A percentile compares a stretch with the other conserved stretches of the same genome.
phyloP scores from a whole-genome alignment of 2,113 vertebrate species.

The Oncorhynchus masou region DNA sequence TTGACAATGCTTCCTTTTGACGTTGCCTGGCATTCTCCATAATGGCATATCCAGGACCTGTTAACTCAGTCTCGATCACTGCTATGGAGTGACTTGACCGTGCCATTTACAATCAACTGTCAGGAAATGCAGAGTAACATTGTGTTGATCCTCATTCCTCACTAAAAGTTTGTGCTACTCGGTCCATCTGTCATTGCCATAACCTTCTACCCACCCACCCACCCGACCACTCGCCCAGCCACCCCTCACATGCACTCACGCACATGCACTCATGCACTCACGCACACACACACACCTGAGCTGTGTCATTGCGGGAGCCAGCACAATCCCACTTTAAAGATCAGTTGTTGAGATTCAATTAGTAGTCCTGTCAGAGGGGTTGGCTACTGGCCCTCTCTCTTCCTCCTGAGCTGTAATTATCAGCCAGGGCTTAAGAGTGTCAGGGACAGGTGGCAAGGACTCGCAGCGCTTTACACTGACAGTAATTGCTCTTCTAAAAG shows the following conservation, averaged over 20 bases:
- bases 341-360: conserved; percentile 36
- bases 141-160: too few species aligned
- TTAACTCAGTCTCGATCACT: too few species aligned
- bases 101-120: too few species aligned
- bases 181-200: not conserved
- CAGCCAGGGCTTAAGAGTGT: not conserved
- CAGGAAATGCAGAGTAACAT: too few species aligned
- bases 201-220: not conserved
- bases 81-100: too few species aligned
- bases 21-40: too few species aligned
- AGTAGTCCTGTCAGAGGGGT: conserved; percentile 1
- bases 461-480: conserved; percentile 4
- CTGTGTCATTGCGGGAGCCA: not conserved
- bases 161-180: not conserved
- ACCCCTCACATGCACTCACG: not conserved
- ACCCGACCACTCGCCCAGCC: not conserved
- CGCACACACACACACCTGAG: not conserved
- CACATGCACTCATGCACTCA: not conserved
- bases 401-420: conserved; percentile 18
- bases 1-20: too few species aligned
- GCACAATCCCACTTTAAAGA: conserved; percentile 15
- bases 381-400: not conserved
- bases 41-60: too few species aligned
- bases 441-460: conserved; percentile 17
- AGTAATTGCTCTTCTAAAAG: conserved; percentile 33